phyloP scores from a whole-genome alignment of 2,888 invertebrate species.

The Aphodius granarius region DNA sequence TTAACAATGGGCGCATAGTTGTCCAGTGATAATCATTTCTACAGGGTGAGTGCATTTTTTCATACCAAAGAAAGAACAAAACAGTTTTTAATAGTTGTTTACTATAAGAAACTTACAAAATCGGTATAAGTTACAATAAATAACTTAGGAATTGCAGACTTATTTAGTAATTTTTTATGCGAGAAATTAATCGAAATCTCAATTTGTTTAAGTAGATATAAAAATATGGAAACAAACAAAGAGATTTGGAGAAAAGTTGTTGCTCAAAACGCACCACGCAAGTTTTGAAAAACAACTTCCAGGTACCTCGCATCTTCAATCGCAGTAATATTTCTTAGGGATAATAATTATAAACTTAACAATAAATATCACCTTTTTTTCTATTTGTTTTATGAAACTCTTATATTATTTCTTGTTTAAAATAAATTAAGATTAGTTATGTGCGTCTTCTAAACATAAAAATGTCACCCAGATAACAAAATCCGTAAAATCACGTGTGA shows the following conservation, averaged over 20 bases:
- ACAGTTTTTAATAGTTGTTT: no score
- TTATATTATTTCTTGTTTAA: background rate
- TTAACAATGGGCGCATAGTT: background rate
- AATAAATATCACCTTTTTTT: background rate
- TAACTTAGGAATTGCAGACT: background rate
- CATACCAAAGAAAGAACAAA: no score
- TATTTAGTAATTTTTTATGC: background rate
- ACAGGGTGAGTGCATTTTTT: no score
- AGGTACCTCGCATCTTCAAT: background rate
- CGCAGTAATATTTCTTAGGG: no score
- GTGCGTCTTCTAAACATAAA: background rate
- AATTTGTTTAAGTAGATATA: background rate
- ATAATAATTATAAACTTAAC: background rate
- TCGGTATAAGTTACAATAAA: background rate
- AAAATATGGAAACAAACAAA: background rate
- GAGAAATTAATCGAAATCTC: slow-evolving; percentile 1
- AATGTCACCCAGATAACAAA: no score
- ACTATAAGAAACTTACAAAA: no score
- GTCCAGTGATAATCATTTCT: background rate
- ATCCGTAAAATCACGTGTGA: no score
- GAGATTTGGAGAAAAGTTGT: slow-evolving; percentile 10
- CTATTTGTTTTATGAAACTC: background rate
- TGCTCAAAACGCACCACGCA: background rate
- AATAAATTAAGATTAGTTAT: no score
- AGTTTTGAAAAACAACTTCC: background rate